phyloP scores from a whole-genome alignment of 2,113 vertebrate genomes.

The Alectura lathami region DNA sequence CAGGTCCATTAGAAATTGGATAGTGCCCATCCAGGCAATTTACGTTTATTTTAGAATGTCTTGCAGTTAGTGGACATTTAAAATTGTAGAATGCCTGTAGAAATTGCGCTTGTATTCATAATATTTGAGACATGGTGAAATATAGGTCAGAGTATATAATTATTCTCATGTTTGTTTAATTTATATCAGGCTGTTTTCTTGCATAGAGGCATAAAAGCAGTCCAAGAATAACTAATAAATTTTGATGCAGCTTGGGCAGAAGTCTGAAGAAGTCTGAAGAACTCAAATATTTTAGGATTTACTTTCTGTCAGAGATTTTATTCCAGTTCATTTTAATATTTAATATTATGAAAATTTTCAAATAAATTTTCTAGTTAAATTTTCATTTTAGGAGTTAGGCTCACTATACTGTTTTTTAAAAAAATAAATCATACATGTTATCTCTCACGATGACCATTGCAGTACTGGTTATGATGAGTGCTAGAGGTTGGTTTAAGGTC shows the following conservation, averaged over 20 bases:
- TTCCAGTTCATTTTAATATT: neutral
- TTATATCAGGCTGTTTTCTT: neutral
- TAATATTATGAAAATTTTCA: neutral
- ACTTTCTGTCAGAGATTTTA: neutral
- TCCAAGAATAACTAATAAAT: neutral
- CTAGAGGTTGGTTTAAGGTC: neutral
- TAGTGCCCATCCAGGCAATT: neutral
- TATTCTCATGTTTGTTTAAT: neutral
- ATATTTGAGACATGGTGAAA: neutral
- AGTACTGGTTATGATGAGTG: neutral
- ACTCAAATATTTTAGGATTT: neutral
- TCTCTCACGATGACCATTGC: neutral
- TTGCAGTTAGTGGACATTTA: neutral
- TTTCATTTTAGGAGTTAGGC: neutral
- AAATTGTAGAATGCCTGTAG: neutral
- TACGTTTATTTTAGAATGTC: neutral
- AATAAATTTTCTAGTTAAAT: neutral
- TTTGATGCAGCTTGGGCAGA: neutral
- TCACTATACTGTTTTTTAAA: neutral
- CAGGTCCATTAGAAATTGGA: slow-evolving; percentile 30
- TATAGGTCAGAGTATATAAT: neutral
- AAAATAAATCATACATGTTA: neutral
- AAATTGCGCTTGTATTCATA: neutral
- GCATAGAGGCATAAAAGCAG: neutral
- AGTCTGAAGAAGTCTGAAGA: neutral